Base-by-base conservation (phyloP, 2,888 invertebrate species). In the Cheilosia vernalis region DNA sequence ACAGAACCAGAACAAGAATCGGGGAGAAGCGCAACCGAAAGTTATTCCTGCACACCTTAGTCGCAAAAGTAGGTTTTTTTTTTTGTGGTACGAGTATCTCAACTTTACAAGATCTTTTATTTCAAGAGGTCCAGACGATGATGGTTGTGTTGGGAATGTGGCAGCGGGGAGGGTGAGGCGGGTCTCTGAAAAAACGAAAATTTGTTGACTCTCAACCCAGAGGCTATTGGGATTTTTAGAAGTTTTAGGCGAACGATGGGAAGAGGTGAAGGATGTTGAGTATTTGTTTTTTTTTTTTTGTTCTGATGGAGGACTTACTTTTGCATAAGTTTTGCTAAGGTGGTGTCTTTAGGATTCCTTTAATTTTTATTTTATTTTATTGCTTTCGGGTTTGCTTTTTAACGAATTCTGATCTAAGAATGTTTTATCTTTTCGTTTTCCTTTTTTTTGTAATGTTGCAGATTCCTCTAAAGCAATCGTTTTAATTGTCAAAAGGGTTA, bases 191-290 rank as follows among this genome's bases (percentile, higher is more conserved):
- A 49, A n/a, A 58, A 44, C 47, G 19, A 69, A 56, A 69, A 47
- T 33, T n/a, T 69, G 56, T 33, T 69, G n/a, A n/a, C 33, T 67
- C 27, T 44, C 55, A 47, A 69, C 56, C 56, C 44, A 33, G 33
- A 44, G 56, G 56, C 40, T 69, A 69, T 69, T 69, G 24, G n/a
- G 44, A 69, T 55, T 44, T 67, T 67, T 67, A 27, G 15, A 3
- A 33, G 19, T 55, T 67, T 27, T 55, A 15, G n/a, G 33, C 13
- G 40, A 40, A 19, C 17, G 51, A 37, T 51, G 40, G n/a, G 51
- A 24, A 24, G 66, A 27, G 21, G 27, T 17, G 53, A 40, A 17
- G 51, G 40, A 64, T 51, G 64, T 64, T 49, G 24, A 37, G 21
- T 19, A 27, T 49, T 15, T 47, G 2, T 51, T 24, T 37, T 40